These are phyloP conservation scores for Periophthalmodon schlosseri DNA, from an alignment of 2,113 vertebrate genomes.

Conservation along the genomic window DNA sequence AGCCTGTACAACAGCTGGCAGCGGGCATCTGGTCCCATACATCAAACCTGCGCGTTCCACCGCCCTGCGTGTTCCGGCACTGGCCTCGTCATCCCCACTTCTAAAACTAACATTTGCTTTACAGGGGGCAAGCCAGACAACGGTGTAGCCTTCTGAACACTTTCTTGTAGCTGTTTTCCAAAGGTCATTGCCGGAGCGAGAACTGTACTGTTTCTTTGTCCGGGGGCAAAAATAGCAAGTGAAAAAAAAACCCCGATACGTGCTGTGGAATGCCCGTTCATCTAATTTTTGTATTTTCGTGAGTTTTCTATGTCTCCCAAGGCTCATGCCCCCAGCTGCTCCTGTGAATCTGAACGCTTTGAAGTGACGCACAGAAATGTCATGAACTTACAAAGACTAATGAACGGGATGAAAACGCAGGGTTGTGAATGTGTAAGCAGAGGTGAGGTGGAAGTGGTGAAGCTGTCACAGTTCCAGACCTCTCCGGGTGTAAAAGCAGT, in stretches of 20 bases:
- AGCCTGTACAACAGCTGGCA: constrained; percentile 77
- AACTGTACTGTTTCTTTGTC: constrained; percentile 17
- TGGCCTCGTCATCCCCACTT: constrained; percentile 67
- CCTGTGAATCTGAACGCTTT: constrained; percentile 48
- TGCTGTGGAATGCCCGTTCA: constrained; percentile 33
- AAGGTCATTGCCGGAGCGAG: constrained; percentile 43
- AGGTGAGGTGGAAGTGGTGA: constrained; percentile 38
- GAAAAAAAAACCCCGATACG: not conserved
- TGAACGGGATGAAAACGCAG: constrained; percentile 70
- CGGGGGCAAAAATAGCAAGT: constrained; percentile 4
- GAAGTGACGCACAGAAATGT: constrained; percentile 68
- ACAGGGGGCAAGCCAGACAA: constrained; percentile 11
- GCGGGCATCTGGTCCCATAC: constrained; percentile 78
- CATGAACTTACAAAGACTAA: constrained; percentile 67
- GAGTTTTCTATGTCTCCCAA: constrained; percentile 10
- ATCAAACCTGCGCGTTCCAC: constrained; percentile 69
- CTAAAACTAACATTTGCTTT: constrained; percentile 76
- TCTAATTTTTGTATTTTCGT: constrained; percentile 20
- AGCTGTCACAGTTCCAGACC: constrained; percentile 55
- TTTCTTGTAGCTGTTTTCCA: constrained; percentile 32
- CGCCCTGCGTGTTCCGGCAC: constrained; percentile 49
- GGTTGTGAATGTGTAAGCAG: constrained; percentile 58
- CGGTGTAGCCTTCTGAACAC: constrained; percentile 34
- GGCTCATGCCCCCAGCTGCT: constrained; percentile 50
- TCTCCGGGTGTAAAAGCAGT: constrained; percentile 64